phyloP scores from a whole-genome alignment of 1,140 invertebrate genomes.

The Pogonomyrmex barbatus region DNA sequence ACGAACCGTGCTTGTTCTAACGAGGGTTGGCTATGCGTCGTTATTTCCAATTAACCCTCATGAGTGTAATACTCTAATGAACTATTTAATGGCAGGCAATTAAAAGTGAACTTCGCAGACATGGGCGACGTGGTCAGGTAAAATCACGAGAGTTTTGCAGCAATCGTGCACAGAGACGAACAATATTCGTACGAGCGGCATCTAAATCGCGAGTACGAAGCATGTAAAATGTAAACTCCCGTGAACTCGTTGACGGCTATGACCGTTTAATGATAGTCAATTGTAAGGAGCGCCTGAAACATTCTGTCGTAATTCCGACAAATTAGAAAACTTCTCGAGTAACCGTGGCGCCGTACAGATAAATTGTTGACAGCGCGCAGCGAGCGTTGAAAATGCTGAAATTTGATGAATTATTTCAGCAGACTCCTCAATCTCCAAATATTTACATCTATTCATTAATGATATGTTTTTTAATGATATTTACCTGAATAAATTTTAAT shows the following conservation, averaged over 20 bases:
- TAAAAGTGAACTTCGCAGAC: slow-evolving; percentile 44
- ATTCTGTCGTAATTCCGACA: slow-evolving; percentile 38
- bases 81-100: slow-evolving; percentile 52
- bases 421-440: background rate
- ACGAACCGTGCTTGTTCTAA: slow-evolving; percentile 5
- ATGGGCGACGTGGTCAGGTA: background rate
- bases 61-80: slow-evolving; percentile 27
- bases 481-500: background rate
- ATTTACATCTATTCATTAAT: slow-evolving; percentile 9
- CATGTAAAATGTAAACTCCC: slow-evolving; percentile 38
- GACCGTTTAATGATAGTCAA: slow-evolving; percentile 55
- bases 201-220: slow-evolving; percentile 22
- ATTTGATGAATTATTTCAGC: slow-evolving; percentile 33
- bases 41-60: slow-evolving; percentile 50
- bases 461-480: background rate
- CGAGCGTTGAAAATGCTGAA: slow-evolving; percentile 14
- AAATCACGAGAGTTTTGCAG: slow-evolving; percentile 49
- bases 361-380: slow-evolving; percentile 34
- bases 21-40: slow-evolving; percentile 12
- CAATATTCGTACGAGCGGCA: slow-evolving; percentile 38
- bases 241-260: slow-evolving; percentile 22
- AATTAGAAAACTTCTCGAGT: slow-evolving; percentile 54
- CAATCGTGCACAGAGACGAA: background rate
- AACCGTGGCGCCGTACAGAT: slow-evolving; percentile 29
- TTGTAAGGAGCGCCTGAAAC: slow-evolving; percentile 20